A percentile compares a stretch with the other conserved stretches of the same genome.
Evolutionary conservation across 2,797 vertebrate species (phyloP).

Genomic region (Sebastes iracundus): DNA sequence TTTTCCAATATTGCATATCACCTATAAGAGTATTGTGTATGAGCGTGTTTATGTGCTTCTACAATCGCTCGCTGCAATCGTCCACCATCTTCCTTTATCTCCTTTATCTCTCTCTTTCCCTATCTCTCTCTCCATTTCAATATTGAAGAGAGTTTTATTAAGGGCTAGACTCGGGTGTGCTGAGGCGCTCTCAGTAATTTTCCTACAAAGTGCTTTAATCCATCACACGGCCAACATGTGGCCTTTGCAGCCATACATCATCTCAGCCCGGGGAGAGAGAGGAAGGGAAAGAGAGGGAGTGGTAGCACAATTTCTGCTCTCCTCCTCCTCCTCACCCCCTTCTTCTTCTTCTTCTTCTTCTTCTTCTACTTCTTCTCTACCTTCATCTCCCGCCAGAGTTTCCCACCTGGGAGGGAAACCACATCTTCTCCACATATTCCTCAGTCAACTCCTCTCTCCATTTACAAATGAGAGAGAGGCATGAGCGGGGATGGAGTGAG

Average conservation of each 20-base stretch:
- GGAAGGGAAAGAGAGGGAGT: constrained; percentile 40
- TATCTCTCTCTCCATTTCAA: constrained; percentile 82
- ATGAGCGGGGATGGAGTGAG: constrained; percentile 46
- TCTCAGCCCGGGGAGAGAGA: constrained; percentile 89
- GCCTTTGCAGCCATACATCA: constrained; percentile 99
- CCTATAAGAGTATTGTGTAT: constrained; percentile 15
- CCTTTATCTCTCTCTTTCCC: constrained; percentile 48
- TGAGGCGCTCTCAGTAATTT: constrained; percentile 98
- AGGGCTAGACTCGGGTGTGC: constrained; percentile 96
- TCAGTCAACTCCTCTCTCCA: constrained; percentile 63
- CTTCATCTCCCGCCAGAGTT: constrained; percentile 55
- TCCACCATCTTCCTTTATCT: constrained; percentile 66
- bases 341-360: constrained; percentile 33
- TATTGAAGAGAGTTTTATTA: constrained; percentile 99
- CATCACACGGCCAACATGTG: constrained; percentile 98
- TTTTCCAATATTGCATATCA: neutral
- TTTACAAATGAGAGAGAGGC: constrained; percentile 77
- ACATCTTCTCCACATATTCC: constrained; percentile 61
- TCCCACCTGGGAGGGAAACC: constrained; percentile 71
- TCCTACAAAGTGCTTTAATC: constrained; percentile 99
- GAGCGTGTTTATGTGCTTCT: constrained; percentile 32
- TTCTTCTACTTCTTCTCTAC: constrained; percentile 36
- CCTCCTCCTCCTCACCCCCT: constrained; percentile 15
- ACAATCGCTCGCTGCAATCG: neutral
- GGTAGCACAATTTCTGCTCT: constrained; percentile 85